Evolutionary conservation across 1,140 invertebrate species (phyloP), one percentile per base, ranked within the genome.

Genomic region (Latrodectus geometricus): DNA sequence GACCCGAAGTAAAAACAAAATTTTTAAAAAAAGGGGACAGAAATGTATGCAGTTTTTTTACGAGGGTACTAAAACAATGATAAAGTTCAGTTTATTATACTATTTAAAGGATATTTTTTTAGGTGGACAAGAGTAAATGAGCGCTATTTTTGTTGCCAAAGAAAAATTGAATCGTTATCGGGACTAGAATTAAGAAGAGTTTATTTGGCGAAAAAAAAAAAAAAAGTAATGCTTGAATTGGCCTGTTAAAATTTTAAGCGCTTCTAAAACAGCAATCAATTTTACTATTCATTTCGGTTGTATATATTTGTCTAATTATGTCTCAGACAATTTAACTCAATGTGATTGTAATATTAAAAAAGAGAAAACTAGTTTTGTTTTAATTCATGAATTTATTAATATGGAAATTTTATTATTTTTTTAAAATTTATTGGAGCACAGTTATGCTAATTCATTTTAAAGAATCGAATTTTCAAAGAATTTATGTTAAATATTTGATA

Each of bases 1-100:
- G 9, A 35, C 35, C 35, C 35, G 1, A 61, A 49, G 49, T 23
- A 74, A 83, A 35, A 69, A 54, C 8, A 73, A 11, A 35, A 35
- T 49, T 9, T 48, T 20, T 12, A 23, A 48, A 73, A 15, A 73
- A 49, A 35, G 35, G 35, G 35, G 35, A 5, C 35, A 73, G 70
- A 35, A 73, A 73, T 15, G 21, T 11, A 17, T 11, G 54, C 54
- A 61, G 17, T 61, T 86, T 84, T 86, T 86, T 86, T 78, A 86
- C 48, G 83, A 70, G 21, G 83, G 75, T 72, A 77, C 20, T 86
- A 86, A 86, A 86, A 86, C 83, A 86, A 86, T 86, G 75, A 86
- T 86, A 86, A 86, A 86, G 77, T 86, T 86, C 83, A 73, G 74
- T 86, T 86, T 86, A 86, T 86, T 86, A 86, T 86, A 61, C 70